Percentiles rank a stretch among this genome's conserved stretches.
phyloP scores from a whole-genome alignment of 2,797 vertebrate species.

The Etheostoma nigrum region DNA sequence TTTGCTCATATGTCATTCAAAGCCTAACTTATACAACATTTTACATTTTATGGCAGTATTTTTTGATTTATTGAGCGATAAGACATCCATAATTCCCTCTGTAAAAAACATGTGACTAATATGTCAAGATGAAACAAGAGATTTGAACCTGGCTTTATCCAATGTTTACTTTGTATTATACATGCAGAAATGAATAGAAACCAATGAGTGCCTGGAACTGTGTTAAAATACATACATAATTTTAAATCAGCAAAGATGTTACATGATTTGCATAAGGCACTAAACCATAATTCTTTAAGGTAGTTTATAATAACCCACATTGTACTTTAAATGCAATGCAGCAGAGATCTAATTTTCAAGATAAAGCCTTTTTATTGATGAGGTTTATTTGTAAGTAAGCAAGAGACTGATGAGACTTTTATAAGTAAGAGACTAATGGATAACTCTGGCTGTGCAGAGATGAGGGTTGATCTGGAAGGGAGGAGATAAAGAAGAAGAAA shows the following conservation, averaged over 20 bases:
- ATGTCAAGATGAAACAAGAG: no score
- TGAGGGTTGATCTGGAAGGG: slow-evolving; percentile 28
- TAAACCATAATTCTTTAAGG: not conserved
- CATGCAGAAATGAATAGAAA: no score
- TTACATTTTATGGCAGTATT: no score
- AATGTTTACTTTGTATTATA: no score
- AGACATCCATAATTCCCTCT: no score
- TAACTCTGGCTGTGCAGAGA: slow-evolving; percentile 13
- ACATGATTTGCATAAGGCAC: no score
- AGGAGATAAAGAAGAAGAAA: slow-evolving; percentile 30
- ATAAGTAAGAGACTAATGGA: slow-evolving; percentile 51
- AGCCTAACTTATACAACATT: no score
- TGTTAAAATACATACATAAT: not conserved
- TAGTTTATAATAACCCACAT: not conserved
- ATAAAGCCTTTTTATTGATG: slow-evolving; percentile 30
- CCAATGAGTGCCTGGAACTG: not conserved
- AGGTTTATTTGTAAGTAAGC: slow-evolving; percentile 44
- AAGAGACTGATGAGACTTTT: slow-evolving; percentile 46
- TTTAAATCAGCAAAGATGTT: no score
- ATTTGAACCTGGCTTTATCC: no score
- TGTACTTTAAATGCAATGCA: not conserved
- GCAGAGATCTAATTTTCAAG: slow-evolving; percentile 17
- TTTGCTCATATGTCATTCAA: no score
- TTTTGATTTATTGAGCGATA: no score
- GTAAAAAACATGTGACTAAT: no score